Base-by-base conservation (phyloP, 2,888 invertebrate genomes). In the Papilio elwesi region DNA sequence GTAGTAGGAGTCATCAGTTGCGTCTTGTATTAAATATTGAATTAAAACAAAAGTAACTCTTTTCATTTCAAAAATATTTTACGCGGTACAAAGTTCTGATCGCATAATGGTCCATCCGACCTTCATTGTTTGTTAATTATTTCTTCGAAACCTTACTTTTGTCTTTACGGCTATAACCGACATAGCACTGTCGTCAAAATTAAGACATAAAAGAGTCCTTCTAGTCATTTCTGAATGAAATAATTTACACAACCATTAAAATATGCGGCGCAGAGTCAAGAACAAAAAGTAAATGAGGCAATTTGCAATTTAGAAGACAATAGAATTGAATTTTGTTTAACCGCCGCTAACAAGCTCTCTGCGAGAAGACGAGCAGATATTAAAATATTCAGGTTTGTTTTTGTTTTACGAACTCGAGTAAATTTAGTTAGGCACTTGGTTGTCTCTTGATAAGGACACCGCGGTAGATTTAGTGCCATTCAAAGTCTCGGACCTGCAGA, bases 301-400 rank as follows among this genome's bases (percentile, higher is more conserved):
- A 87, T 88, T 86, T 85, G 82, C 82, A 87, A 87, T 88, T 87
- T 85, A 82, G 80, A 82, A 78, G 77, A 75, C 73, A 79, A 82
- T 79, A 82, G 85, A 87, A 89, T 87, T 87, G 82, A 85, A 88
- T 87, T 80, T 83, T 74, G 72, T 74, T 71, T 76, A 78, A 80
- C 81, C 80, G 79, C 80, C 74, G 74, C 77, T 78, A 76, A 79
- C 80, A 81, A 77, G 82, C 82, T 77, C 76, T 78, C 70, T 26
- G 26, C 26, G 74, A 73, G 36, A 68, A 73, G 74, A 76, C 73
- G 76, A 75, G 68, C 74, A 79, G 75, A 76, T 82, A 84, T 82
- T 87, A 81, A 86, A 87, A 86, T 86, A 87, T 88, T 88, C 83
- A 86, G 77, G 77, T 76, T 80, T 81, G 79, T 81, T 84, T 86